Conservation (phyloP, 2,888 invertebrate genomes). For the Trissoscelio sp. region DNA sequence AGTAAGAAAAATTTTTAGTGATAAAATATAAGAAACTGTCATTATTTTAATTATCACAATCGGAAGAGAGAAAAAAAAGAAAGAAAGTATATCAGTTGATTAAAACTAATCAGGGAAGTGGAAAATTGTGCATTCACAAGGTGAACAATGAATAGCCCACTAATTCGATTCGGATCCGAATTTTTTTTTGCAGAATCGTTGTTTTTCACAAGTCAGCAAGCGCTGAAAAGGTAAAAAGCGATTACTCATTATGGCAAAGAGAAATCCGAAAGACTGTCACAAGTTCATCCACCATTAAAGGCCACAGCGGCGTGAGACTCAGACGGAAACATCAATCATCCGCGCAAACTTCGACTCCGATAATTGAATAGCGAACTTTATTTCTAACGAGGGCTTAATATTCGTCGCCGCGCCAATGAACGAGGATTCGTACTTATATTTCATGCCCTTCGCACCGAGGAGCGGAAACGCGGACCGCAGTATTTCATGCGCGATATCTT, state of each 20-base stretch:
- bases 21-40: too few relatives aligned
- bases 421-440: constrained; percentile 39
- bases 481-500: constrained; percentile 64
- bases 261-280: constrained; percentile 36
- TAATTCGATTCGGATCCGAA: constrained; percentile 11
- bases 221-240: constrained; percentile 24
- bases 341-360: constrained; percentile 1
- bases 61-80: neutral
- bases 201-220: constrained; percentile 35
- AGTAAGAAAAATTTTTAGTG: too few relatives aligned
- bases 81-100: constrained; percentile 17
- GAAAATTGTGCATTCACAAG: constrained; percentile 38
- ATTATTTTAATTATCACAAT: too few relatives aligned
- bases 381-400: neutral
- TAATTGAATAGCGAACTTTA: constrained; percentile 21
- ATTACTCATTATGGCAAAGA: constrained; percentile 36
- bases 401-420: neutral
- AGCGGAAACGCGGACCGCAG: constrained; percentile 44
- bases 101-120: constrained; percentile 22
- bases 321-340: constrained; percentile 25
- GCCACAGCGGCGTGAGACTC: constrained; percentile 10
- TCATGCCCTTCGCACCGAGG: constrained; percentile 32
- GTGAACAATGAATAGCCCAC: constrained; percentile 20
- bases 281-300: constrained; percentile 28
- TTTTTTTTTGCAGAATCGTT: constrained; percentile 8